Evolutionary conservation across 2,888 invertebrate species (phyloP).

Genomic region (Coleophora flavipennella): DNA sequence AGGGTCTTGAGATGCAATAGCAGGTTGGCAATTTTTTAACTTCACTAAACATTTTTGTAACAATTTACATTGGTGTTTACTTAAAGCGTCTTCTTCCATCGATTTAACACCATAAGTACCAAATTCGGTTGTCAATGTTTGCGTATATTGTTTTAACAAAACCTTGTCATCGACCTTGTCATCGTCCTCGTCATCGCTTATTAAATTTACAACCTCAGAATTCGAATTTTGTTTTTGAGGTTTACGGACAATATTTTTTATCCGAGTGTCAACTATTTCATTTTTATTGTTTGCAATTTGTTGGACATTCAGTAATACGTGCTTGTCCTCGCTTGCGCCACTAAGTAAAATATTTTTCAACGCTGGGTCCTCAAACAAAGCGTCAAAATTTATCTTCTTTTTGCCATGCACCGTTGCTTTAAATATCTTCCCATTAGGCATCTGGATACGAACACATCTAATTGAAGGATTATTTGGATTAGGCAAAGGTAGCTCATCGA

Average conservation of each 20-base stretch:
- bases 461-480: slow-evolving; percentile 23
- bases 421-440: slow-evolving; percentile 43
- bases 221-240: slow-evolving; percentile 5
- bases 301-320: slow-evolving; percentile 42
- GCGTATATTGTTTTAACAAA: too few species aligned
- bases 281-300: slow-evolving; percentile 25
- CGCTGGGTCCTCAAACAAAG: slow-evolving; percentile 36
- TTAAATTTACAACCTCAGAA: slow-evolving; percentile 37
- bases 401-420: slow-evolving; percentile 47
- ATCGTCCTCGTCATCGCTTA: slow-evolving; percentile 56
- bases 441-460: slow-evolving; percentile 35
- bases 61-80: slow-evolving; percentile 39
- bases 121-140: slow-evolving; percentile 37
- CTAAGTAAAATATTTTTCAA: slow-evolving; percentile 34
- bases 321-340: slow-evolving; percentile 26
- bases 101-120: slow-evolving; percentile 33
- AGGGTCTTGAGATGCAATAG: not conserved
- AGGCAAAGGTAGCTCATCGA: slow-evolving; percentile 31
- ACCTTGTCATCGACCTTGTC: slow-evolving; percentile 9
- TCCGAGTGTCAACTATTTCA: slow-evolving; percentile 19
- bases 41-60: slow-evolving; percentile 35
- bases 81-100: slow-evolving; percentile 22
- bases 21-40: slow-evolving; percentile 19
- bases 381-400: slow-evolving; percentile 30
- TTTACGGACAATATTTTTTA: slow-evolving; percentile 40